Evolutionary conservation across 2,888 invertebrate genomes (phyloP).

Genomic region (Dicycla oo): DNA sequence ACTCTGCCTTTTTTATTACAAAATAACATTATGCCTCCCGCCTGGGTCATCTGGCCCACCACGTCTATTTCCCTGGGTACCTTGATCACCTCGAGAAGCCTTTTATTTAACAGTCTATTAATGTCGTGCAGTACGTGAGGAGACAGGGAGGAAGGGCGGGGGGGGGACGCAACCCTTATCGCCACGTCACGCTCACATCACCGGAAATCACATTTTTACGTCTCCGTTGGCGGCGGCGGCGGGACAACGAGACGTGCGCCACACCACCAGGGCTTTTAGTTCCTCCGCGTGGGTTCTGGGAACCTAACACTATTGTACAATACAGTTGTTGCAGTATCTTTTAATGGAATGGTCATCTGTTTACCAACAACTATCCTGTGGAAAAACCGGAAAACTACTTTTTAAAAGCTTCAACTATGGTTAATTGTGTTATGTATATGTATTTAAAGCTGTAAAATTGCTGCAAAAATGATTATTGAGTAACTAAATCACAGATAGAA

Average conservation of each 20-base stretch:
- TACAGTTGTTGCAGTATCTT: not conserved
- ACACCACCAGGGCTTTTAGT: not conserved
- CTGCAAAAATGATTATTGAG: not conserved
- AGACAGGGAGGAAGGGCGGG: not conserved
- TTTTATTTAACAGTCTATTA: conserved; percentile 17
- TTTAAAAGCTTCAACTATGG: not conserved
- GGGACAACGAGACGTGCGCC: conserved; percentile 39
- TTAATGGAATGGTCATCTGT: not conserved
- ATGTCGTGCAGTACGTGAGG: conserved; percentile 3
- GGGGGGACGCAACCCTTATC: conserved; percentile 55
- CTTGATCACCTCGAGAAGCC: not conserved
- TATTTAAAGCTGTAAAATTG: not conserved
- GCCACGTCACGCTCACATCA: conserved; percentile 51
- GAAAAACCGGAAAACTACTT: not conserved
- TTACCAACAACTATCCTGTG: not conserved
- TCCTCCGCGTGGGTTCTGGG: not conserved
- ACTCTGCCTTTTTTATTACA: no score
- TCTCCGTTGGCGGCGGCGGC: conserved; percentile 41
- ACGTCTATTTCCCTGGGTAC: not conserved
- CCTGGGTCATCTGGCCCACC: not conserved
- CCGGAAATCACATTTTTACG: conserved; percentile 69
- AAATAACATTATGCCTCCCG: not conserved
- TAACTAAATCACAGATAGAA: not conserved
- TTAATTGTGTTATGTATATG: not conserved
- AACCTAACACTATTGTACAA: not conserved